A percentile compares a stretch with the other conserved stretches of the same genome.
Evolutionary conservation across 2,113 vertebrate genomes (phyloP).

Genomic region (Malaclemys terrapin): DNA sequence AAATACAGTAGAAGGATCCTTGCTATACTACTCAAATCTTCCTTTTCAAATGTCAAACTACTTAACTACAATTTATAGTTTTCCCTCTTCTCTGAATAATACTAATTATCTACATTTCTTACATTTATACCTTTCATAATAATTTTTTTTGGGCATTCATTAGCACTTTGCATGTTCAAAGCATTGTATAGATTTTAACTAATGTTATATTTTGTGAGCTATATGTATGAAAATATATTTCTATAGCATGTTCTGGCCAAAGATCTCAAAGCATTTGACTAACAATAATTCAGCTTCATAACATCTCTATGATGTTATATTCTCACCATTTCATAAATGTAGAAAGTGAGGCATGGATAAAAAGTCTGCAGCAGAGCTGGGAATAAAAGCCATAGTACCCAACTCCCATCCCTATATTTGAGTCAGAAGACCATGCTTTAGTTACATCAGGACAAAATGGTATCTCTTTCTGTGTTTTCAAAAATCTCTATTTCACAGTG

Average conservation of each 20-base stretch:
- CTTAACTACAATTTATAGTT: constrained; percentile 33
- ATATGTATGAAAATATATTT: background rate
- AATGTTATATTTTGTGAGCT: background rate
- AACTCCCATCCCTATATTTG: background rate
- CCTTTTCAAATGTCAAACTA: constrained; percentile 9
- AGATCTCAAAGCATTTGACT: background rate
- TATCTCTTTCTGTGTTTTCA: background rate
- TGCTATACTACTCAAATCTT: constrained; percentile 39
- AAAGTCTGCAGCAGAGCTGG: background rate
- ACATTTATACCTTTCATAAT: background rate
- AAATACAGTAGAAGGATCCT: constrained; percentile 48
- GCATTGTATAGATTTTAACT: background rate
- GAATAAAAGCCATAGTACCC: background rate
- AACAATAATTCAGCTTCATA: background rate
- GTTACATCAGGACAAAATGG: background rate
- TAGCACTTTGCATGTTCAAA: constrained; percentile 5
- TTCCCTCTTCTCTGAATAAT: background rate
- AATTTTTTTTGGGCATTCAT: constrained; percentile 7
- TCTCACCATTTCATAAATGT: background rate
- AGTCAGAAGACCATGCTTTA: background rate
- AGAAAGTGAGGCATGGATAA: background rate
- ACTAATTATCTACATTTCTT: constrained; percentile 5
- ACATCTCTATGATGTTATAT: background rate
- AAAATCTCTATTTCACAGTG: background rate
- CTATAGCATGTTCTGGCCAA: background rate